These are phyloP conservation scores for Cryptomyrus ogoouensis DNA, from an alignment of 2,113 vertebrate genomes.

Conservation along the genomic window DNA sequence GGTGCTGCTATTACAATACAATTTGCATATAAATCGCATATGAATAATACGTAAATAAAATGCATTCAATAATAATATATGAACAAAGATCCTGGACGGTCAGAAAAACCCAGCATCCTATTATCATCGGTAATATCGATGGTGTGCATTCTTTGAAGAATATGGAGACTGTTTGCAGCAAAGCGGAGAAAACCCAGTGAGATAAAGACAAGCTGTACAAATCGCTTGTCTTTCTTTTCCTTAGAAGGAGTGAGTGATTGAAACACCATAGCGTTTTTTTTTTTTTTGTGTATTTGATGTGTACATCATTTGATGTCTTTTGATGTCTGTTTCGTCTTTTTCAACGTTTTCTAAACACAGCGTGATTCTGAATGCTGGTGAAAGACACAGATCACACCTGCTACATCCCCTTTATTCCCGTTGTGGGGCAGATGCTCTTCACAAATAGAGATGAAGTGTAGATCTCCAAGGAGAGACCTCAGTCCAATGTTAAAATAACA, in stretches of 20 bases:
- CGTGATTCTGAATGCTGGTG: neutral
- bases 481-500: neutral
- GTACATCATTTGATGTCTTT: constrained; percentile 2
- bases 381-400: neutral
- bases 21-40: constrained; percentile 15
- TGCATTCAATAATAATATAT: neutral
- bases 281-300: constrained; percentile 5
- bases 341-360: neutral
- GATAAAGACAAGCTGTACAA: neutral
- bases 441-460: neutral
- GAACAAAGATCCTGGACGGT: neutral
- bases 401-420: neutral
- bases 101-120: neutral
- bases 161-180: neutral
- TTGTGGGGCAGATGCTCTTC: neutral
- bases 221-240: neutral
- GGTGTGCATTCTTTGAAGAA: neutral
- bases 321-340: neutral
- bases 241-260: neutral
- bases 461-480: neutral
- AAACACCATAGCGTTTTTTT: neutral
- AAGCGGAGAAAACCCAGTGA: neutral
- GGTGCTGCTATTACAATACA: constrained; percentile 6
- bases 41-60: constrained; percentile 3
- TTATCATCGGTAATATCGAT: neutral